Conservation (phyloP, 2,888 invertebrate genomes). For the Hetaerina titia region DNA sequence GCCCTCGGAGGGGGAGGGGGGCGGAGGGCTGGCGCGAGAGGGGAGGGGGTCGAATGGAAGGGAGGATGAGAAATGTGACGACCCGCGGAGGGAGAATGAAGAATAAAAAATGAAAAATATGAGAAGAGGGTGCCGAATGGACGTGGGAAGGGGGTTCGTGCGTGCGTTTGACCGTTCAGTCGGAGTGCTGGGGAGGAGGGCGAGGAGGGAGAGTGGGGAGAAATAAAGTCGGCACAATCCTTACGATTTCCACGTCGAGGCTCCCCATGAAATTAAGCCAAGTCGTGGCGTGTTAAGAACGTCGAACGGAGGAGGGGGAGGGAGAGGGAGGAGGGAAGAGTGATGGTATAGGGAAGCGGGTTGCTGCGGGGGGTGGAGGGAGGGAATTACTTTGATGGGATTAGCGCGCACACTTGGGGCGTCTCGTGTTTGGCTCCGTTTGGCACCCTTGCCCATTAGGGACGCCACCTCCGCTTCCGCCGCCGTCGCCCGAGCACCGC, state of each 20-base stretch:
- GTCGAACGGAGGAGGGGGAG: neutral
- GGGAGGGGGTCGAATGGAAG: neutral
- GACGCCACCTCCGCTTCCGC: too few relatives aligned
- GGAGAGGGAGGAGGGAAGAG: neutral
- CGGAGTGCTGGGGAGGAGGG: neutral
- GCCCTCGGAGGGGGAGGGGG: neutral
- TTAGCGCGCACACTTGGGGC: neutral
- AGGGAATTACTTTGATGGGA: neutral
- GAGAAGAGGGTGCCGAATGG: neutral
- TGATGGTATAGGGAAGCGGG: neutral
- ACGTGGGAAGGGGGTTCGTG: neutral
- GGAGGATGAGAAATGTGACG: slow-evolving; percentile 1
- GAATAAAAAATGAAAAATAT: neutral
- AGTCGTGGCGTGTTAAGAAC: neutral
- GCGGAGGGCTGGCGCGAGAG: neutral
- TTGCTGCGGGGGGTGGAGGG: neutral
- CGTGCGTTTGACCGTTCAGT: neutral
- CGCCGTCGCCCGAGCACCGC: too few relatives aligned
- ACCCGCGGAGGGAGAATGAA: slow-evolving; percentile 20
- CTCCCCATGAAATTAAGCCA: slow-evolving; percentile 49
- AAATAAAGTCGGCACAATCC: slow-evolving; percentile 52
- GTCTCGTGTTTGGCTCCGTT: neutral
- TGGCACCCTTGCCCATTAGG: too few relatives aligned
- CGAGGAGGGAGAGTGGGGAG: neutral
- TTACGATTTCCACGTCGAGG: slow-evolving; percentile 58